phyloP scores from a whole-genome alignment of 2,888 invertebrate species.

The Dryocosmus kuriphilus region DNA sequence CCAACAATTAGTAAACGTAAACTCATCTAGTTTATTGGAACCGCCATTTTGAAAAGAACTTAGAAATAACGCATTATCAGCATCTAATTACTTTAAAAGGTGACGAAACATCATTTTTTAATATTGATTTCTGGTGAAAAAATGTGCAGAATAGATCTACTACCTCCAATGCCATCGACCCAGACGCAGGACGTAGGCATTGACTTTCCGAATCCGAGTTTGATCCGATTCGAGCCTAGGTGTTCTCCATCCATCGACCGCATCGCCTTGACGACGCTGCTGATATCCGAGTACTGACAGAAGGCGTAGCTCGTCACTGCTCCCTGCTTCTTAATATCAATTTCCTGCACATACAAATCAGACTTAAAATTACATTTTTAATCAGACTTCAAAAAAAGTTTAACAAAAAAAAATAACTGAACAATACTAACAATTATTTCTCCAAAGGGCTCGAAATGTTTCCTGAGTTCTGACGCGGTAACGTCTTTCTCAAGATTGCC shows the following conservation, averaged over 20 bases:
- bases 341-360: conserved; percentile 82
- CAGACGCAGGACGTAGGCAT: conserved; percentile 98
- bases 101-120: conserved; percentile 4
- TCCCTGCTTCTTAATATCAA: conserved; percentile 98
- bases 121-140: conserved; percentile 9
- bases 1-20: not conserved
- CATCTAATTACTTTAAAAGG: conserved; percentile 36
- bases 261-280: conserved; percentile 96
- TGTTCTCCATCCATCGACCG: conserved; percentile 97
- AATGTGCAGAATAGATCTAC: conserved; percentile 1
- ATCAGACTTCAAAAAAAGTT: conserved; percentile 28
- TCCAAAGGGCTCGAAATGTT: conserved; percentile 96
- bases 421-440: conserved; percentile 88
- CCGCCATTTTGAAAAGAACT: too few species aligned
- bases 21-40: not conserved
- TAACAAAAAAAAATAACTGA: conserved; percentile 17
- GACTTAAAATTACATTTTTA: not conserved
- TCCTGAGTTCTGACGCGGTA: conserved; percentile 91
- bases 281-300: conserved; percentile 98
- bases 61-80: not conserved
- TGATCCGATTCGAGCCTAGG: conserved; percentile 93
- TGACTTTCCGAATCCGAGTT: conserved; percentile 97
- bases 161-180: conserved; percentile 89
- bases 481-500: conserved; percentile 98
- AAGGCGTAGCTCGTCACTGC: conserved; percentile 95